Percentiles rank a stretch among this genome's conserved stretches.
phyloP scores from a whole-genome alignment of 2,888 invertebrate genomes.

The Amphipoea lucens region DNA sequence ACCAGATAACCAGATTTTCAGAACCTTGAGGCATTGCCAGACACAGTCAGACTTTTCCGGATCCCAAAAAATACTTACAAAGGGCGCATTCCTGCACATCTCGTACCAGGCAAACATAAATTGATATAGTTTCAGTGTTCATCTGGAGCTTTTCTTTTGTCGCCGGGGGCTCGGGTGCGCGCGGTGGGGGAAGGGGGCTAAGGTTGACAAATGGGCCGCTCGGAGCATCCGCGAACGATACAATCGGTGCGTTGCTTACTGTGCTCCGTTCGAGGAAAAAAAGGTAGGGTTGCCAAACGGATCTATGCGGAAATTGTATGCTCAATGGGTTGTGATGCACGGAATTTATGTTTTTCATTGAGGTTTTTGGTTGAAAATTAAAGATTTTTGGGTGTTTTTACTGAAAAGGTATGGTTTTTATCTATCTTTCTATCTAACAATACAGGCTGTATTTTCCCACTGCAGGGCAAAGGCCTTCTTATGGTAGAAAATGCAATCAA shows the following conservation, averaged over 20 bases:
- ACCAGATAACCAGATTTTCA: not conserved
- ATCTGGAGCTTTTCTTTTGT: conserved; percentile 85
- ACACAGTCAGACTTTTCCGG: not conserved
- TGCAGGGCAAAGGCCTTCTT: not conserved
- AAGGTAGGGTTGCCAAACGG: conserved; percentile 86
- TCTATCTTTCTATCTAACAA: not conserved
- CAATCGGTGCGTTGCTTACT: conserved; percentile 91
- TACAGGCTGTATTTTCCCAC: not conserved
- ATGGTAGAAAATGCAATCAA: not conserved
- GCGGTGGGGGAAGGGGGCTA: conserved; percentile 80
- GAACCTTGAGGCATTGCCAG: not conserved
- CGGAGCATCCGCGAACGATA: conserved; percentile 90
- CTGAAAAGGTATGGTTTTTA: not conserved
- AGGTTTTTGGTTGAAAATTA: not conserved
- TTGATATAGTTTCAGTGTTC: conserved; percentile 85
- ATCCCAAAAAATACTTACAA: conserved; percentile 39
- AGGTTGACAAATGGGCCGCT: conserved; percentile 91
- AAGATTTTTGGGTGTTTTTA: not conserved
- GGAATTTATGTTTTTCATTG: not conserved
- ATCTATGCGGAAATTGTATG: conserved; percentile 16
- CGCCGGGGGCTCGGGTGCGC: conserved; percentile 70
- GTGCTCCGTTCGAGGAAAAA: conserved; percentile 90
- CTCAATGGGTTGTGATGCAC: conserved; percentile 6
- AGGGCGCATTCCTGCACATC: conserved; percentile 61
- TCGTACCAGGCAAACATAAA: conserved; percentile 74